Evolutionary conservation across 2,888 invertebrate genomes (phyloP), one percentile per base, ranked within the genome.

Genomic region (Disparrhopalites patrizii): DNA sequence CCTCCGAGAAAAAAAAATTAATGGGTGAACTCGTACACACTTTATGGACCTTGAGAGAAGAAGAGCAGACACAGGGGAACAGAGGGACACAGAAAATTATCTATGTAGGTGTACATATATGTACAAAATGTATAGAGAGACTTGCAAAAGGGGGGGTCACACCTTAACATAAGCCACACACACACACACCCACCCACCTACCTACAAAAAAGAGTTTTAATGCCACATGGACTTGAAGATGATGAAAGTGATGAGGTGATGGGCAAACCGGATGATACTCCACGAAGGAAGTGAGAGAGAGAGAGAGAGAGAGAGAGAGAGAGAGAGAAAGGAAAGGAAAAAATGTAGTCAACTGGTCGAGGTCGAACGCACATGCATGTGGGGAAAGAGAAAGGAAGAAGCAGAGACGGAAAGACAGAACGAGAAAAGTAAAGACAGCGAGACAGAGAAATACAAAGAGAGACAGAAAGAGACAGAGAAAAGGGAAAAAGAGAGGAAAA

Each of bases 221-320:
- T n/a, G n/a, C n/a, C n/a, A n/a, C n/a, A n/a, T n/a, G n/a, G n/a
- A n/a, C n/a, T n/a, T n/a, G n/a, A n/a, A n/a, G n/a, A n/a, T n/a
- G n/a, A n/a, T n/a, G n/a, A n/a, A 54, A 58, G 54, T 36, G 57
- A 51, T 52, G 61, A 65, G 55, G 50, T 51, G 55, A 38, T 23
- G 52, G 62, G 56, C 56, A 38, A 55, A 72, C 72, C 72, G 72
- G 72, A 72, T 70, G 72, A 70, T 65, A 69, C 58, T n/a, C n/a
- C n/a, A 58, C 70, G 66, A 68, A 70, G 65, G 69, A 70, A 70
- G 68, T 66, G 63, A 66, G 60, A 31, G 57, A n/a, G n/a, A n/a
- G n/a, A n/a, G n/a, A n/a, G n/a, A n/a, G n/a, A n/a, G n/a, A n/a
- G n/a, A n/a, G n/a, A n/a, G n/a, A n/a, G n/a, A n/a, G n/a, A n/a